These are phyloP conservation scores for Pantala flavescens DNA, from an alignment of 1,140 invertebrate genomes.

Conservation along the genomic window DNA sequence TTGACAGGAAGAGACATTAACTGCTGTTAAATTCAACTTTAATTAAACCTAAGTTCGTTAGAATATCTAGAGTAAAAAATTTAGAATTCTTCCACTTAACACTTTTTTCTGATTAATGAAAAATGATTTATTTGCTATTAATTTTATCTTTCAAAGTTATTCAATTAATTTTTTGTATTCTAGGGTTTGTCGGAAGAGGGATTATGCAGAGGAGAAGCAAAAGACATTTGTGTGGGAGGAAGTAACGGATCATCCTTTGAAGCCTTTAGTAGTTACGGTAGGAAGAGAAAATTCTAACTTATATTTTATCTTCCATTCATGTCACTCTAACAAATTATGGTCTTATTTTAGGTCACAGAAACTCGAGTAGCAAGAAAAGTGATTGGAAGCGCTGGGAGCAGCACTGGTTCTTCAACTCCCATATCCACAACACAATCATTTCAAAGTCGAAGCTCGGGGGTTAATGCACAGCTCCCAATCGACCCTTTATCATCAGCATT, in stretches of 20 bases:
- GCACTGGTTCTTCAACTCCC: conserved; percentile 35
- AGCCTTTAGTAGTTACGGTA: conserved; percentile 39
- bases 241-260: conserved; percentile 43
- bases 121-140: no score
- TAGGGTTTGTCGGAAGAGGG: background rate
- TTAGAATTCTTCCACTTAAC: no score
- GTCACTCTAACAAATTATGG: conserved; percentile 22
- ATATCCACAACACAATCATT: conserved; percentile 39
- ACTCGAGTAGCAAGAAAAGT: conserved; percentile 36
- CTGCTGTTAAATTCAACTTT: no score
- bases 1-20: no score
- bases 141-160: no score
- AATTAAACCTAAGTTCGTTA: no score
- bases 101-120: no score
- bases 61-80: no score
- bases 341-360: conserved; percentile 33
- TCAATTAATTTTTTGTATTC: background rate
- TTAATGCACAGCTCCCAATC: conserved; percentile 29
- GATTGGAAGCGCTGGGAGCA: conserved; percentile 32
- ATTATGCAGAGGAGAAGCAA: background rate
- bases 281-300: conserved; percentile 19
- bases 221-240: conserved; percentile 24
- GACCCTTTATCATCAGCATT: conserved; percentile 48
- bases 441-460: conserved; percentile 13
- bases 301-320: conserved; percentile 7